Percentiles rank a stretch among this genome's conserved stretches.
Conservation (phyloP, 2,113 vertebrate species). For the Cynoglossus semilaevis region DNA sequence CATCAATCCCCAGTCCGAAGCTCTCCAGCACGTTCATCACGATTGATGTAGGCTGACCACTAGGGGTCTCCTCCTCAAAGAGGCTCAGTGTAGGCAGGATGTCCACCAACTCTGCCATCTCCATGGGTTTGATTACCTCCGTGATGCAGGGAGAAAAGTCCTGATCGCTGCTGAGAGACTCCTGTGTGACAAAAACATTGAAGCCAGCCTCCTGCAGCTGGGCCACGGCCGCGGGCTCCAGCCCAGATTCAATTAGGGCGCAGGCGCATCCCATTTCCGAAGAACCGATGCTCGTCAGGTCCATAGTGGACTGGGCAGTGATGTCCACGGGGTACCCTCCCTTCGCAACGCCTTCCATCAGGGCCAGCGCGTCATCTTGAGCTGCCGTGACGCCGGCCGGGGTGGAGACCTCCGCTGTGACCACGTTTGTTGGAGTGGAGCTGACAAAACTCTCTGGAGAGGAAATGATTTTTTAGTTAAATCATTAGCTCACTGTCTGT, state of each 20-base stretch:
- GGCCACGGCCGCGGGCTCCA: slow-evolving; percentile 32
- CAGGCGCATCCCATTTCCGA: slow-evolving; percentile 42
- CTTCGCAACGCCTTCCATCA: slow-evolving; percentile 58
- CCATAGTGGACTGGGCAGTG: slow-evolving; percentile 29
- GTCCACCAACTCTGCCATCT: slow-evolving; percentile 66
- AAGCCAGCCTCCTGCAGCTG: slow-evolving; percentile 42
- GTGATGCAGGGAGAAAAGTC: slow-evolving; percentile 50
- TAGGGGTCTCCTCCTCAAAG: slow-evolving; percentile 59
- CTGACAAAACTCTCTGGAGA: slow-evolving; percentile 39
- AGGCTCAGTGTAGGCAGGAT: slow-evolving; percentile 63
- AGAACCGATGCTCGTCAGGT: slow-evolving; percentile 35
- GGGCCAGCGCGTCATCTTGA: slow-evolving; percentile 14
- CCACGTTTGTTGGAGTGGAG: slow-evolving; percentile 9
- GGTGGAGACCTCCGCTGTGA: slow-evolving; percentile 20
- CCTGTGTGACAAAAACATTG: slow-evolving; percentile 29
- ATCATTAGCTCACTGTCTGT: too few relatives aligned
- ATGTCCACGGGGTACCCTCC: slow-evolving; percentile 70
- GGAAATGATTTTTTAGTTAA: not conserved
- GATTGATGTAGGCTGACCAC: slow-evolving; percentile 27
- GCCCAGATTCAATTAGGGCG: slow-evolving; percentile 40
- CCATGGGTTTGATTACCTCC: slow-evolving; percentile 62
- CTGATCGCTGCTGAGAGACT: slow-evolving; percentile 8
- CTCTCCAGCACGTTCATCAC: slow-evolving; percentile 64
- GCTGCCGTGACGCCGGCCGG: slow-evolving; percentile 13
- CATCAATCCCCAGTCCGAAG: slow-evolving; percentile 56